Evolutionary conservation across 1,140 invertebrate genomes (phyloP), one percentile per base, ranked within the genome.

Genomic region (Cydia fagiglandana): DNA sequence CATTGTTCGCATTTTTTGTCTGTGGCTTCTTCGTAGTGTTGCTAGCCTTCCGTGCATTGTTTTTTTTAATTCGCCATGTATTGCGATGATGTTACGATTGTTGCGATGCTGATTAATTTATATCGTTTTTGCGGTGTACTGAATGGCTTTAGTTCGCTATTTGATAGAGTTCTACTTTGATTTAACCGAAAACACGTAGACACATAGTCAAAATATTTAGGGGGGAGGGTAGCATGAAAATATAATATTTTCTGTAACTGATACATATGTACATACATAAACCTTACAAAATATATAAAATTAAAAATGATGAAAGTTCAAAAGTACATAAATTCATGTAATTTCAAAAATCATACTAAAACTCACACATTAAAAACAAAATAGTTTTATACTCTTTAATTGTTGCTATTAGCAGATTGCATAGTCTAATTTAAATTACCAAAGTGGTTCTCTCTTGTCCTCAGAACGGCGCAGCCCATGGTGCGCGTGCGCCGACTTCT

Each of bases 381-480:
- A 45, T 13, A 13, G 10, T 45, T 38, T 38, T 38, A 6, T 47
- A 47, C 45, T 47, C 12, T 47, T 13, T 12, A 47, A 47, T 47
- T 3, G 13, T 47, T 15, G 12, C 2, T 47, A 1, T 15, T 15
- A 47, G 13, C 45, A 47, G 4, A 47, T 47, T 47, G 12, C 13
- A 12, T 15, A 47, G 50, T 17, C 15, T n/a, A 50, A 15, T 13
- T 50, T 56, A n/a, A 17, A 45, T 70, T 41, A 70, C 17, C 66
- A 70, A 38, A 17, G 78, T 84, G 74, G 92, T 93, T 79, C 88
- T 93, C 91, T 79, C 28, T 84, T 86, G 83, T 79, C 83, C 84
- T 20, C 84, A 89, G 89, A 87, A 81, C 89, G 91, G 86, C 84
- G 90, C 85, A 92, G 90, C 94, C 92, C 91, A 94, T 75, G 79